phyloP scores from a whole-genome alignment of 64 coral and sea anemone genomes.

The Actinia tenebrosa region DNA sequence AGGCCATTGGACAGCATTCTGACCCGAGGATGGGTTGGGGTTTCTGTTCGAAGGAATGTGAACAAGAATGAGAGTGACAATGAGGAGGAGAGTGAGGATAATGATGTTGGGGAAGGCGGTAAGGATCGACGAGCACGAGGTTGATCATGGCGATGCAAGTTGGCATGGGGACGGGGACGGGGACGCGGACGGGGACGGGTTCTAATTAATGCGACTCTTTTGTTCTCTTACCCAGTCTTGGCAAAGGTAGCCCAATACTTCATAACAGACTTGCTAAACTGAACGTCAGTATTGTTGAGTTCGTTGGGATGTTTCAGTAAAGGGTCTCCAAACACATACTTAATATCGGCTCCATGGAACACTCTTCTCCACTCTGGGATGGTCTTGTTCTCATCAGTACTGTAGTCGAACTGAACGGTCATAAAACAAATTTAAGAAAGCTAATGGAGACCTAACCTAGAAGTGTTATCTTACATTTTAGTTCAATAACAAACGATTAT shows the following conservation, averaged over 20 bases:
- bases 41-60: background rate
- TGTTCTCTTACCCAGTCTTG: constrained; percentile 40
- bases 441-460: too few species aligned
- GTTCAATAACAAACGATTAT: too few species aligned
- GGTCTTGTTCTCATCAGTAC: background rate
- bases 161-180: too few species aligned
- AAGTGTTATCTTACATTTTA: too few species aligned
- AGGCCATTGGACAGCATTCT: background rate
- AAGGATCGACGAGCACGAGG: too few species aligned
- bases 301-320: background rate
- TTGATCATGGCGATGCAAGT: too few species aligned
- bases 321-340: constrained; percentile 14
- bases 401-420: background rate
- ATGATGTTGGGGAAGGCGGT: too few species aligned
- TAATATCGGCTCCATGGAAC: constrained; percentile 22
- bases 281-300: background rate
- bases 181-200: too few species aligned
- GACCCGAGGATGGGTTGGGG: background rate
- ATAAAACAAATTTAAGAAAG: background rate
- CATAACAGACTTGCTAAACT: constrained; percentile 29
- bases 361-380: constrained; percentile 14
- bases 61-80: background rate
- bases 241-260: constrained; percentile 40
- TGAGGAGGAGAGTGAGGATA: background rate
- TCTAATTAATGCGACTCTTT: background rate